A percentile compares a stretch with the other conserved stretches of the same genome.
These are phyloP conservation scores for Pheosia gnoma DNA, from an alignment of 2,888 invertebrate species.

Conservation along the genomic window DNA sequence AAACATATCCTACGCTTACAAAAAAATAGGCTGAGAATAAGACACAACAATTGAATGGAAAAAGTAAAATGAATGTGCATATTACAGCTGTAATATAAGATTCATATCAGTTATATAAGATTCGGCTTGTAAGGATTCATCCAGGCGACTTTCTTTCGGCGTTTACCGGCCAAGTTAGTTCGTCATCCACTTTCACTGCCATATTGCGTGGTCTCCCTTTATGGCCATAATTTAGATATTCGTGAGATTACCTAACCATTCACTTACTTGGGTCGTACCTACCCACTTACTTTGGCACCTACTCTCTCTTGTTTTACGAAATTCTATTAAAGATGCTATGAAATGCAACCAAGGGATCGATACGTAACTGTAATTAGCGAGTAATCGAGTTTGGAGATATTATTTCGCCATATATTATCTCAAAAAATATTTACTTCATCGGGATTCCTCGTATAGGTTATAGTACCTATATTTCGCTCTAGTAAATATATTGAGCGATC, in stretches of 20 bases:
- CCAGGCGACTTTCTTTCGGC: conserved; percentile 52
- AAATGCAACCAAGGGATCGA: too few relatives aligned
- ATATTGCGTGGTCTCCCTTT: conserved; percentile 23
- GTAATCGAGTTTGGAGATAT: too few relatives aligned
- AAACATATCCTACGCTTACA: too few relatives aligned
- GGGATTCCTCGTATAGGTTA: too few relatives aligned
- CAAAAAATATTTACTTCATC: too few relatives aligned
- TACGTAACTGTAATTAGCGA: too few relatives aligned
- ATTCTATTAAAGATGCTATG: not conserved
- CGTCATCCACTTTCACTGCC: conserved; percentile 48
- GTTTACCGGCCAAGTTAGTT: conserved; percentile 20
- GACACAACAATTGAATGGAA: too few relatives aligned
- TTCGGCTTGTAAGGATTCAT: conserved; percentile 46
- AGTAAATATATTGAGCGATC: not conserved
- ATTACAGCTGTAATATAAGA: not conserved
- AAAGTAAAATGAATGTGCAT: too few relatives aligned
- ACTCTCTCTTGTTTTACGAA: not conserved
- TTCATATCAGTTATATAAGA: conserved; percentile 18
- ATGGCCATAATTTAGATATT: conserved; percentile 21
- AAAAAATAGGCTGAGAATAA: too few relatives aligned
- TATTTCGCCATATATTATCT: too few relatives aligned
- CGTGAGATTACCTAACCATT: conserved; percentile 25
- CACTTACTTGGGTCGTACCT: not conserved
- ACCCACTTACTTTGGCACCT: not conserved
- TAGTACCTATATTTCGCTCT: too few relatives aligned